These are phyloP conservation scores for Propithecus perrieri DNA, from an alignment of 2,797 vertebrate species.

Conservation along the genomic window DNA sequence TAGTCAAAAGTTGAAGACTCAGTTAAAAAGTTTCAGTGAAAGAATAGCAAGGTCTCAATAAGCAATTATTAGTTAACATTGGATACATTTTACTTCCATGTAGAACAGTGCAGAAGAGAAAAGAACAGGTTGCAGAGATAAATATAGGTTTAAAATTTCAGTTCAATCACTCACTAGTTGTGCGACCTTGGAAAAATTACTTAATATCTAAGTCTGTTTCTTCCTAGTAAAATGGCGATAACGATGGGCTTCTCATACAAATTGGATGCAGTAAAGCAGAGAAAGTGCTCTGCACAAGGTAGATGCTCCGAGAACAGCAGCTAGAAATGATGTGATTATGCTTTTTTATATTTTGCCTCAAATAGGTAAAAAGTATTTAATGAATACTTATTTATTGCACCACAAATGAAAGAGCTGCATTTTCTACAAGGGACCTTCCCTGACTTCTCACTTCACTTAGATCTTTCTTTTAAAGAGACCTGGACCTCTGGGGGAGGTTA, in stretches of 20 bases:
- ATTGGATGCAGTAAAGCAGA: not conserved
- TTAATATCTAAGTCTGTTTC: not conserved
- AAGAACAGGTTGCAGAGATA: not conserved
- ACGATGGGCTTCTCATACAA: not conserved
- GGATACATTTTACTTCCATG: not conserved
- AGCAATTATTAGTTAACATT: not conserved
- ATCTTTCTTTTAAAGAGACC: not conserved
- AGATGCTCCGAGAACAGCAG: not conserved
- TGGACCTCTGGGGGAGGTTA: not conserved
- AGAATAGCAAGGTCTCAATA: not conserved
- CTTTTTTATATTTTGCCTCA: not conserved
- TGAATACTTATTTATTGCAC: not conserved
- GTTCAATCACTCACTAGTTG: not conserved
- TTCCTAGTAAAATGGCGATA: not conserved
- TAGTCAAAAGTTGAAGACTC: not conserved
- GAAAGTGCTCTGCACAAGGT: accelerated
- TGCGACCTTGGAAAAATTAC: constrained; percentile 8
- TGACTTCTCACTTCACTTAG: not conserved
- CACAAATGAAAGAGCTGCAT: not conserved
- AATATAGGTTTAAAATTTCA: not conserved
- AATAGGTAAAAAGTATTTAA: not conserved
- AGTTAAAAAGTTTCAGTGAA: not conserved
- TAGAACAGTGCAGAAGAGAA: not conserved
- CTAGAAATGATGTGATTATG: not conserved
- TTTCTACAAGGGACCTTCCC: not conserved